Base-by-base conservation (phyloP, 2,113 vertebrate genomes). In the Pituophis catenifer region DNA sequence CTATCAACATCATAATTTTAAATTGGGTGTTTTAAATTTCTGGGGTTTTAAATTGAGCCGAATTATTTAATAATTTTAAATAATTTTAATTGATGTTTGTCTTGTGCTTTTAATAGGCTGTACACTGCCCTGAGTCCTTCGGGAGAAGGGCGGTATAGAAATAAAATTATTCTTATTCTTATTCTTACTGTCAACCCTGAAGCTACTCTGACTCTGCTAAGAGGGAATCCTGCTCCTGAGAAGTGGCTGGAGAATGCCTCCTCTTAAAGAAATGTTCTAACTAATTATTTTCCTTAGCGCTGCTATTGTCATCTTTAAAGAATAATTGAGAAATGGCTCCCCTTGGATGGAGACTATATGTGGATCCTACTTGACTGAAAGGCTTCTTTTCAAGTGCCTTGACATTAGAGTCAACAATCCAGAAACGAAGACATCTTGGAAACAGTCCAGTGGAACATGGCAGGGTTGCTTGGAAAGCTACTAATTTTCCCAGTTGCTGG, bases 401-500 rank as follows among this genome's bases (percentile, higher is more conserved):
- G 44, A 38, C 8, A 23, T 15, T 53, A 58, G 48, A 6, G 5
- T 21, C 62, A 92, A 23, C 7, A 21, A 23, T 24, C 38, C 9
- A 8, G 52, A 50, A n/a, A 65, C 0, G 24, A 24, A 48, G 75
- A 21, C 33, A n/a, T 86, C 91, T 85, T 86, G 81, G 81, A 88
- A 8, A 23, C 5, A 33, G 15, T 58, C 13, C 10, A 2, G 15
- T 53, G 57, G 57, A 88, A 62, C 57, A 62, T 44, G n/a, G 19
- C 19, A 88, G 29, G 3, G 3, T 17, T 81, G 10, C 13, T 38
- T 55, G 65, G 65, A 44, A 70, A 44, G 1, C 3, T 3, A n/a
- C 10, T 12, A 93, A 95, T 95, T 90, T 96, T 95, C 90, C 95
- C 93, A 93, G 86, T 38, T 81, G 33, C 33, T 81, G 52, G 9